phyloP scores from a whole-genome alignment of 2,113 vertebrate species.

The Sclerurus mexicanus region DNA sequence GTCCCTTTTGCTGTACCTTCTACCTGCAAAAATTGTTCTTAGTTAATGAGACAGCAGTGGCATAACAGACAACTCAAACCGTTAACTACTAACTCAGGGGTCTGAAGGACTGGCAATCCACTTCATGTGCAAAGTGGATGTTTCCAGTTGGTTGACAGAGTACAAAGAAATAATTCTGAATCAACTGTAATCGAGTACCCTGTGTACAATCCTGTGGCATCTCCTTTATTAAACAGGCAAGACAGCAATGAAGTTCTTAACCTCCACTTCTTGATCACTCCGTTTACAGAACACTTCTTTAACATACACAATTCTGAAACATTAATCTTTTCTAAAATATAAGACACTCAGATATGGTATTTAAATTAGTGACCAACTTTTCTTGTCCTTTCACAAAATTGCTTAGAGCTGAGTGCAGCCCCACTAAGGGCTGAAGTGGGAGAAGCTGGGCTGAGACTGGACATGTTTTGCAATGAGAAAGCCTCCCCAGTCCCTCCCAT shows the following conservation, averaged over 20 bases:
- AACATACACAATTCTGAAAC: neutral
- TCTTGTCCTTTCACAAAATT: neutral
- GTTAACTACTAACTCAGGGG: neutral
- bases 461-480: neutral
- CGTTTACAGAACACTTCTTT: neutral
- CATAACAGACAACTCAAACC: neutral
- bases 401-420: neutral
- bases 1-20: neutral
- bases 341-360: neutral
- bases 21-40: conserved; percentile 39
- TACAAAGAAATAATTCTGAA: neutral
- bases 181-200: neutral
- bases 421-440: neutral
- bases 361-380: neutral
- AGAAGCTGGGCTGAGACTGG: neutral
- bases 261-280: neutral
- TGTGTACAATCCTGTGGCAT: neutral
- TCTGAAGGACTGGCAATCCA: neutral
- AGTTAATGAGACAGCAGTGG: neutral
- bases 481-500: accelerated
- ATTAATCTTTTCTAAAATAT: neutral
- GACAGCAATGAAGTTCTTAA: neutral
- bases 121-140: accelerated
- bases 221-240: neutral
- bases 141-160: neutral